Evolutionary conservation across 2,888 invertebrate species (phyloP), one percentile per base, ranked within the genome.

Genomic region (Drymonia ruficornis): DNA sequence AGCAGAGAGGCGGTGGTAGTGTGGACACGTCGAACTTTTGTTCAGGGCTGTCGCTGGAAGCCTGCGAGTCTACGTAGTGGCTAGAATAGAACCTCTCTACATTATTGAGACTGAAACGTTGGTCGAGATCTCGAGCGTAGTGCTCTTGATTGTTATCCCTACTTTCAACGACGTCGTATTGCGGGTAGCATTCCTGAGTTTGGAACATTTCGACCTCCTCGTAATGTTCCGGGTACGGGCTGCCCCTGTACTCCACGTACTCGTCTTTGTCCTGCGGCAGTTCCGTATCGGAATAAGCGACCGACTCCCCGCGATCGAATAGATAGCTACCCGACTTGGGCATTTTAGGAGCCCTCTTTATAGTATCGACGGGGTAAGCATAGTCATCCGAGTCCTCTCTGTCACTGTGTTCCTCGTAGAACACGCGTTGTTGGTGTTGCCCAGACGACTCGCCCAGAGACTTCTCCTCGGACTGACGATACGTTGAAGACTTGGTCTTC

Each of bases 1-100:
- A 94, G 74, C 96, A 94, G 63, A 96, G 90, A 52, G 96, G 96
- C 52, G 96, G 96, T n/a, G 96, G 96, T 72, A 96, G 94, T 28
- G 94, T 95, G 36, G 95, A 94, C 18, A 96, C 95, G 74, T 96
- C 96, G 77, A 96, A 95, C 76, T 94, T 94, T 54, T 95, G 95
- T 66, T 96, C 96, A n/a, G 95, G 95, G 54, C 95, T 89, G 80
- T 96, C 93, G 81, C 94, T 93, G 69, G 94, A 86, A 74, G 95
- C 93, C 80, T 96, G 94, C 71, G 93, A 93, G 85, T 95, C 89
- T 65, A 94, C 84, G 78, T 94, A 81, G 69, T 92, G 81, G 87
- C 94, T 84, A 81, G 87, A 86, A 86, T 94, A 83, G 83, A 86
- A 89, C 71, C 91, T 76, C 75, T 91, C 85, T 36, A 91, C 92